phyloP scores from a whole-genome alignment of 2,797 vertebrate species.

The Galaxias olidus region DNA sequence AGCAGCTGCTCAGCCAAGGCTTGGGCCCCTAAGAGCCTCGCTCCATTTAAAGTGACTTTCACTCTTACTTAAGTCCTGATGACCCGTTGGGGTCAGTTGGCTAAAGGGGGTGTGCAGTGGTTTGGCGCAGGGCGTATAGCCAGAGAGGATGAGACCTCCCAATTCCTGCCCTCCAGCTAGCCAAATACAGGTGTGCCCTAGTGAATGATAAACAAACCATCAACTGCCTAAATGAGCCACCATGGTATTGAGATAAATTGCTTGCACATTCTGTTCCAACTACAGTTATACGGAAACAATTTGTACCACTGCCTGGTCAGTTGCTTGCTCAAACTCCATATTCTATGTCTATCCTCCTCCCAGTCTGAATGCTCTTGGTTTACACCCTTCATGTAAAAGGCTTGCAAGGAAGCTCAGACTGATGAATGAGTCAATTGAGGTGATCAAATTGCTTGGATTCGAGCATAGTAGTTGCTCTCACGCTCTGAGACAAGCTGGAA shows the following conservation, averaged over 20 bases:
- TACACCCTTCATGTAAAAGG: constrained; percentile 44
- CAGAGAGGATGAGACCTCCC: constrained; percentile 50
- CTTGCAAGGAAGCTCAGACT: constrained; percentile 72
- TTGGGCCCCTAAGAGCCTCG: constrained; percentile 62
- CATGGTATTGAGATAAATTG: constrained; percentile 55
- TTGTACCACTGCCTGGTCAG: constrained; percentile 46
- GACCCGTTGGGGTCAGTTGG: constrained; percentile 77
- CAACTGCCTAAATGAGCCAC: constrained; percentile 68
- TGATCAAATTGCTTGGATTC: constrained; percentile 74
- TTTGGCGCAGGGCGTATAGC: constrained; percentile 24
- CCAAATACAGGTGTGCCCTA: constrained; percentile 53
- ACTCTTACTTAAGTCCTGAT: constrained; percentile 82
- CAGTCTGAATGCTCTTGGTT: constrained; percentile 40
- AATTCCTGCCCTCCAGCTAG: constrained; percentile 67
- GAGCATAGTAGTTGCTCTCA: constrained; percentile 74
- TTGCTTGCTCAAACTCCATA: constrained; percentile 58
- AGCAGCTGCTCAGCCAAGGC: constrained; percentile 76
- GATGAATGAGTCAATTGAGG: constrained; percentile 73
- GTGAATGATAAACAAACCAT: constrained; percentile 75
- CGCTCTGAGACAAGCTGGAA: constrained; percentile 66
- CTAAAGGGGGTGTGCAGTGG: constrained; percentile 54
- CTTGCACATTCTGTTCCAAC: constrained; percentile 51
- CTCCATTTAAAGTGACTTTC: constrained; percentile 81
- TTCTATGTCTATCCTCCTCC: constrained; percentile 39
- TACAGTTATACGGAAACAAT: too few species aligned